Conservation (phyloP, 2,113 vertebrate genomes). For the Lucifuga dentata region DNA sequence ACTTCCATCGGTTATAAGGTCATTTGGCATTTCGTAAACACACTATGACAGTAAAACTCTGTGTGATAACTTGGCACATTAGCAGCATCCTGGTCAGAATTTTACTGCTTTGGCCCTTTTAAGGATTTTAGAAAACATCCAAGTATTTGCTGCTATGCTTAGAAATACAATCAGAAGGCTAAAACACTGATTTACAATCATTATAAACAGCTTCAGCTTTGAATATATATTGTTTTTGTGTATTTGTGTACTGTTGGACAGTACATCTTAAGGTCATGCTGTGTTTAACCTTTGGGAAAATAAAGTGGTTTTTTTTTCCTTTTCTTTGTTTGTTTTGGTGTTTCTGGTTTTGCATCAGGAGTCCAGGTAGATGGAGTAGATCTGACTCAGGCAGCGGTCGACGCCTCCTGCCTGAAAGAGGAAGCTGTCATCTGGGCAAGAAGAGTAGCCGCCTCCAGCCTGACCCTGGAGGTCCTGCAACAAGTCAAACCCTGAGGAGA, state of each 20-base stretch:
- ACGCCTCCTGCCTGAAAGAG: constrained; percentile 73
- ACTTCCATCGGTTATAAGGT: no score
- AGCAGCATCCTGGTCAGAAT: no score
- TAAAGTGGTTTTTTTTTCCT: not conserved
- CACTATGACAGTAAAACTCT: no score
- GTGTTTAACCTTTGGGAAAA: not conserved
- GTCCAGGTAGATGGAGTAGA: constrained; percentile 78
- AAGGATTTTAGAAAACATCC: no score
- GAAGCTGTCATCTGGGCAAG: constrained; percentile 72
- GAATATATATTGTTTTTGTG: not conserved
- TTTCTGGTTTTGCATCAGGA: constrained; percentile 49
- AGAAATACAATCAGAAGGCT: no score
- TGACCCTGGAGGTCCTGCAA: constrained; percentile 72
- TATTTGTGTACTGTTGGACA: constrained; percentile 8
- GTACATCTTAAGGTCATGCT: not conserved
- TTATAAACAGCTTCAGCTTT: constrained; percentile 8
- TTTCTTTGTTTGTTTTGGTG: not conserved
- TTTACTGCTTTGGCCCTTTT: no score
- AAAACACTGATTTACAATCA: no score
- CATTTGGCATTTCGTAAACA: no score
- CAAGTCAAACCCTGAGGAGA: constrained; percentile 68
- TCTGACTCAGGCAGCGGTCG: constrained; percentile 77
- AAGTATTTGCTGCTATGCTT: no score
- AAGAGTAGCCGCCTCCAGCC: constrained; percentile 54
- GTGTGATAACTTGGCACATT: no score